phyloP scores from a whole-genome alignment of 2,888 invertebrate species.

The Xylophagus ater region DNA sequence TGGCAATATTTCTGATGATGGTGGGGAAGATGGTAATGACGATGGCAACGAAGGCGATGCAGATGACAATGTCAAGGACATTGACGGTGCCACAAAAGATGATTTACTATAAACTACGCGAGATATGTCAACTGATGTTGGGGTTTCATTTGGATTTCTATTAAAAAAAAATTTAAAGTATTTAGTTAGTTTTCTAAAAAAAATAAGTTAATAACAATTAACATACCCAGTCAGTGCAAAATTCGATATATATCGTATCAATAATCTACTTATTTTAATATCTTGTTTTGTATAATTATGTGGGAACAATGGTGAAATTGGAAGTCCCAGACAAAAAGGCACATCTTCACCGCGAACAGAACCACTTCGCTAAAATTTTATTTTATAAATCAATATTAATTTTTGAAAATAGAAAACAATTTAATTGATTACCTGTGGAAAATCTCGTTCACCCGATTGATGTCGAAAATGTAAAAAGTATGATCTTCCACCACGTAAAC shows the following conservation, averaged over 20 bases:
- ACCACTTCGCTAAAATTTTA: slow-evolving; percentile 52
- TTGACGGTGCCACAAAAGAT: slow-evolving; percentile 9
- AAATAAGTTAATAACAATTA: not conserved
- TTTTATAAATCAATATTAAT: not conserved
- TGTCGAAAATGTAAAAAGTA: slow-evolving; percentile 84
- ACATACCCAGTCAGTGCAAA: slow-evolving; percentile 79
- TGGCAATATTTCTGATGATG: slow-evolving; percentile 5
- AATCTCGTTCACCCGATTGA: slow-evolving; percentile 70
- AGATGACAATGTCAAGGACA: slow-evolving; percentile 10
- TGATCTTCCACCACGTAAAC: slow-evolving; percentile 64
- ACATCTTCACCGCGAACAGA: slow-evolving; percentile 80
- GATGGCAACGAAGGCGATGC: slow-evolving; percentile 11
- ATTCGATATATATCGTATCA: slow-evolving; percentile 77
- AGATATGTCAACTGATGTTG: slow-evolving; percentile 24
- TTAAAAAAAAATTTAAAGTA: slow-evolving; percentile 2
- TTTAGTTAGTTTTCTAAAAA: not conserved
- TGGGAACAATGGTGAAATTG: slow-evolving; percentile 54
- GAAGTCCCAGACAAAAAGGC: slow-evolving; percentile 73
- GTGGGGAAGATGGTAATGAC: slow-evolving; percentile 9
- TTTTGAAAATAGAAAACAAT: not conserved
- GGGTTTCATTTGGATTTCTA: slow-evolving; percentile 23
- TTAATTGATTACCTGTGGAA: slow-evolving; percentile 51
- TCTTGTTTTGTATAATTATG: slow-evolving; percentile 72
- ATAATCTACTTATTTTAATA: slow-evolving; percentile 61
- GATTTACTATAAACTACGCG: slow-evolving; percentile 17